Conservation (phyloP, 2,797 vertebrate species). For the Dryobates pubescens region DNA sequence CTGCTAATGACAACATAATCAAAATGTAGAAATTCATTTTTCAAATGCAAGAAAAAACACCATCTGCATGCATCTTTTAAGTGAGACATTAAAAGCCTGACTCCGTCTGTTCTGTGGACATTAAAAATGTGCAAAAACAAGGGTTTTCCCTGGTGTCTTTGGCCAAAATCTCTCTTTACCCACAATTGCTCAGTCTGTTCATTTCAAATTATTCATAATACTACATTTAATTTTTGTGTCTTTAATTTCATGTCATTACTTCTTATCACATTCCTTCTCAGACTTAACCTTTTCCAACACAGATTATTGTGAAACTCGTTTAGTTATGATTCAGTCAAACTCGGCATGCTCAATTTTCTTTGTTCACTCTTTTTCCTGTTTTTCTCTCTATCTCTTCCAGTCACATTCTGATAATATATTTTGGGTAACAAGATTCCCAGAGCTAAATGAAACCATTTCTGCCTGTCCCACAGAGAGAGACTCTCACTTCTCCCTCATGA, state of each 20-base stretch:
- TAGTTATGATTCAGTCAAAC: neutral
- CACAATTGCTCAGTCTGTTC: slow-evolving; percentile 53
- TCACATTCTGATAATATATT: neutral
- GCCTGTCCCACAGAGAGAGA: neutral
- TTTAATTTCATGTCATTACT: slow-evolving; percentile 39
- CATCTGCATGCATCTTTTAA: slow-evolving; percentile 69
- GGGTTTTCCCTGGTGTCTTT: slow-evolving; percentile 62
- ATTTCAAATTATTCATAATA: slow-evolving; percentile 53
- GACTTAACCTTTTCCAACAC: slow-evolving; percentile 35
- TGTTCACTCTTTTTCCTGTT: neutral
- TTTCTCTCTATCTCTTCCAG: neutral
- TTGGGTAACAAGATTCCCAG: neutral
- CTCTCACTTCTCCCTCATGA: neutral
- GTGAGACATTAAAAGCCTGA: slow-evolving; percentile 67
- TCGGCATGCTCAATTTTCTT: neutral
- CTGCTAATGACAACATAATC: slow-evolving; percentile 63
- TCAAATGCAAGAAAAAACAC: slow-evolving; percentile 52
- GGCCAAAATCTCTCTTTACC: slow-evolving; percentile 33
- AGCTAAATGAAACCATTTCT: slow-evolving; percentile 13
- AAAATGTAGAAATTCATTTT: slow-evolving; percentile 55
- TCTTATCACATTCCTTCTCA: slow-evolving; percentile 3
- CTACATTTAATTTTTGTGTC: slow-evolving; percentile 31
- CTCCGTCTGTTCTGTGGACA: slow-evolving; percentile 66
- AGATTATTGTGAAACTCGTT: neutral
- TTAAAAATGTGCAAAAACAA: slow-evolving; percentile 68